Evolutionary conservation across 2,797 vertebrate genomes (phyloP), one percentile per base, ranked within the genome.

Genomic region (Propithecus deckenii): DNA sequence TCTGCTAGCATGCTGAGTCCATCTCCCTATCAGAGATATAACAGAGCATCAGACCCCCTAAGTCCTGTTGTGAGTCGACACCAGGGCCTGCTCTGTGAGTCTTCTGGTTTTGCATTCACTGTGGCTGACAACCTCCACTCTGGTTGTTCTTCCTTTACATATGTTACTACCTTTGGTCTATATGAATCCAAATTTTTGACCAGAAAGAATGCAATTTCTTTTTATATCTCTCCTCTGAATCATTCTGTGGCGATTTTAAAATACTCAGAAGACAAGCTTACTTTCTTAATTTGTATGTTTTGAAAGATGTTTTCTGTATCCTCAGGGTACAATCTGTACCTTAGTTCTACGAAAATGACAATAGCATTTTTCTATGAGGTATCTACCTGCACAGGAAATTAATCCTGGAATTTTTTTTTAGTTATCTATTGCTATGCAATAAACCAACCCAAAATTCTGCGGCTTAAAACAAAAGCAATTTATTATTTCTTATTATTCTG

Each of bases 331-430:
- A 95, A 0, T 61, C 59, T 94, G 65, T 72, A 83, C 38, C 48
- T 46, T 76, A 46, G 28, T 81, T 94, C 91, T 75, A n/a, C 20
- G 35, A 95, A 97, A 91, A 96, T 74, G 59, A 63, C 55, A 91
- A 55, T 48, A 93, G 12, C 22, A 9, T 74, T 95, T 50, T 76
- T 92, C 81, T 93, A 11, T 59, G 80, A 94, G 81, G 86, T 65
- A 95, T 4, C 61, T 41, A 65, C 38, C 93, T 61, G 85, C 50
- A 92, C 89, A 97, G 94, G 94, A 96, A 97, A 95, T 97, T 95
- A 97, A 92, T 95, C 81, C 89, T 74, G 28, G 11, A 48, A 30
- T 79, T 85, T 86, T 86, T 86, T 69, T 74, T 23, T 2, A 79
- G 65, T 91, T 89, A 46, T 88, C 61, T 67, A 10, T 86, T 63